Evolutionary conservation across 2,113 vertebrate species (phyloP).

Genomic region (Oostethus manadensis): DNA sequence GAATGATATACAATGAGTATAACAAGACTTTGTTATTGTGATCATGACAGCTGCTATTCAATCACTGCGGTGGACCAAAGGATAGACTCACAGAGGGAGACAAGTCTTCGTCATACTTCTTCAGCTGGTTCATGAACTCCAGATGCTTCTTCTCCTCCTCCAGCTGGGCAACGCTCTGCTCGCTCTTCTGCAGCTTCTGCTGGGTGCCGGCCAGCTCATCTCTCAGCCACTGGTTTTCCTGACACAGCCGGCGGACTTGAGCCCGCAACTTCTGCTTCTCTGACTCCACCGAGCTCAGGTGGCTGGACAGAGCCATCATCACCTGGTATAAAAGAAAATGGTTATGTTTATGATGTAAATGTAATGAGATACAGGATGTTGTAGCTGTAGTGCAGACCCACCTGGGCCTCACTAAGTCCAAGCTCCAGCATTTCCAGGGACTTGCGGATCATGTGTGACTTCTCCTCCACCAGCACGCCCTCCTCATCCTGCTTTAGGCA

Average conservation of each 20-base stretch:
- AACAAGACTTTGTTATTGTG: background rate
- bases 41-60: background rate
- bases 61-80: background rate
- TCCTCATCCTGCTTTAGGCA: conserved; percentile 94
- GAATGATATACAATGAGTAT: background rate
- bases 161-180: conserved; percentile 87
- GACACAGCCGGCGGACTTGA: conserved; percentile 90
- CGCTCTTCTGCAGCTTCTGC: conserved; percentile 85
- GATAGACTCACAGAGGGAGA: conserved; percentile 85
- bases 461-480: conserved; percentile 87
- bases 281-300: conserved; percentile 92
- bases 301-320: conserved; percentile 97
- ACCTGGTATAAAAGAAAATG: conserved; percentile 72
- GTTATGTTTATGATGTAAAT: background rate
- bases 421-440: conserved; percentile 97
- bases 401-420: conserved; percentile 96
- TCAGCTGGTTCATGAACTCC: conserved; percentile 89
- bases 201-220: conserved; percentile 86
- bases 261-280: conserved; percentile 97
- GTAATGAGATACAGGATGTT: background rate
- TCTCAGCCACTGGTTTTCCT: conserved; percentile 97
- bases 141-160: conserved; percentile 91
- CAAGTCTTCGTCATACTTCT: conserved; percentile 85
- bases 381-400: conserved; percentile 36
- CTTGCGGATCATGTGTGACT: conserved; percentile 93